Base-by-base conservation (phyloP, 2,797 vertebrate genomes). In the Lepidocolaptes lacrymiger region DNA sequence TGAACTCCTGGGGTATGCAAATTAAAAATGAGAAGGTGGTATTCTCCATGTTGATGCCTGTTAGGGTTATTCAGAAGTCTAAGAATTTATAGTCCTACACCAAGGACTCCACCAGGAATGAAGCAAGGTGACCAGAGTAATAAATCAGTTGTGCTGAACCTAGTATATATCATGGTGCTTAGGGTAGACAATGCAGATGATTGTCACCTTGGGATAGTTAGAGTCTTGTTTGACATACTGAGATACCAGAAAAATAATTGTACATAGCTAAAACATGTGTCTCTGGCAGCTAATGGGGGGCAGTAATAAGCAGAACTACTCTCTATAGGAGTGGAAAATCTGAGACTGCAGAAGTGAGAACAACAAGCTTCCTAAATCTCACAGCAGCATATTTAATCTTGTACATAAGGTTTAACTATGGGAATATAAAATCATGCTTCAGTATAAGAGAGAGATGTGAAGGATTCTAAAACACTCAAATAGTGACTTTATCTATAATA, bases 91-190 rank as follows among this genome's bases (percentile, higher is more conserved):
- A 64, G 88, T 88, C 48, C 12, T 59, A 2, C 76, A 39, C 36
- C 48, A 69, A 59, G 34, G 58, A 66, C 28, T 92, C 58, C 51
- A 88, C 39, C 16, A 93, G 69, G 44, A 96, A 61, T 71, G 76
- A 84, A 90, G 37, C 49, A 88, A 86, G 59, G 52, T 90, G 85
- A 93, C 73, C 71, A 86, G 30, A 82, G 59, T 28, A 86, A 91
- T 90, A 93, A 82, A 94, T 89, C 56, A 83, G 32, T 89, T 61
- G 73, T 54, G n/a, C 69, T 90, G 48, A 91, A 88, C 27, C 10
- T 23, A 15, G 28, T 63, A 18, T 89, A 59, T 73, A 49, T 91
- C 69, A 46, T 67, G 48, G 15, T 86, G 41, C 73, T 78, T 61
- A 74, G 74, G 36, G 54, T 39, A 27, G 27, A 74, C 59, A 82